Evolutionary conservation across 2,797 vertebrate species (phyloP), one percentile per base, ranked within the genome.

Genomic region (Xenopus petersii): DNA sequence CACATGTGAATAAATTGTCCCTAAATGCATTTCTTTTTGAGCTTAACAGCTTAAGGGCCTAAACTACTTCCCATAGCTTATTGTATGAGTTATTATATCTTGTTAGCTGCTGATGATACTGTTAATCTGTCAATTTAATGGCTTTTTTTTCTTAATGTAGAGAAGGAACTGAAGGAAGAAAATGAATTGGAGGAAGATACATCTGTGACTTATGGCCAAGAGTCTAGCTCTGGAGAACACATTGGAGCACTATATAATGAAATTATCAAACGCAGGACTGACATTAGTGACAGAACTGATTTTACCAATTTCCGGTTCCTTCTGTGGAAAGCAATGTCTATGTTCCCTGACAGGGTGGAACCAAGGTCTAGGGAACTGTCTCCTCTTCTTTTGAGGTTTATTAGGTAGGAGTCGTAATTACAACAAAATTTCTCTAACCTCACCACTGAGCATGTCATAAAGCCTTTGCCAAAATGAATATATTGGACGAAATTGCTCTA

Each of bases 261-360:
- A 64, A 88, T 91, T 79, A 82, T 96, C 49, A 85, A 85, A 64
- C 12, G 74, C 58, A 89, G 84, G 80, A 89, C 83, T 0, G 80
- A 90, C 64, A 83, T 89, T 56, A 83, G 42, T 0, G 94, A 97
- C 21, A 91, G 96, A 58, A 90, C 94, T 0, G 96, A 99, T 86
- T 95, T 97, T 56, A 89, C 93, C 48, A 99, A 98, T 88, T 98
- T 97, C 81, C 94, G 98, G 15, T 89, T 91, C 82, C 85, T 98
- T 10, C 88, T 99, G 67, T 99, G 98, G 98, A 92, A 87, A 68
- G 89, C 94, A 75, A 93, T 99, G 91, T 85, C 88, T 47, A 92
- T 88, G 79, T 94, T 98, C 70, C 93, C 97, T 0, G 95, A 98
- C 36, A 85, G 94, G 71, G 93, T 99, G 71, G 97, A 99, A 30